Base-by-base conservation (phyloP, 2,888 invertebrate genomes). In the Arctia plantaginis region DNA sequence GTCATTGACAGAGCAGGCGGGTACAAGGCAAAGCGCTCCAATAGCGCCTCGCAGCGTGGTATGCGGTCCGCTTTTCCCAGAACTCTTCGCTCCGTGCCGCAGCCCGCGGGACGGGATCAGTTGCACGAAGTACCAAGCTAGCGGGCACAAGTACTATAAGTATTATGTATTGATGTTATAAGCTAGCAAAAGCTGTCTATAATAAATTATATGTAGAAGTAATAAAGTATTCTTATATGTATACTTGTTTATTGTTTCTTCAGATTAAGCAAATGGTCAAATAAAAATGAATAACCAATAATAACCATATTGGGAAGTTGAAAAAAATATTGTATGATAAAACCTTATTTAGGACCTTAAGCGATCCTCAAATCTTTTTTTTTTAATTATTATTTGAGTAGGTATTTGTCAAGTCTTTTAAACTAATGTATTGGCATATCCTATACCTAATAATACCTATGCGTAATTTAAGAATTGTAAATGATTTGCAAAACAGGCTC, bases 41-140 rank as follows among this genome's bases (percentile, higher is more conserved):
- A 94, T 94, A 83, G 90, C 89, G 78, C 83, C 86, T 80, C 90
- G 83, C 85, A 85, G 86, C 88, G 89, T 80, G 95, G 95, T 93
- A 95, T 95, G 95, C 94, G 93, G 93, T 91, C 93, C 91, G 92
- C 93, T 95, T 95, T 93, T 95, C 95, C 93, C 92, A 94, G 95
- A 95, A 94, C 90, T 92, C 89, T 88, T 89, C 87, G 88, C 87
- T 84, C 79, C 76, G 80, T 80, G 77, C 80, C 81, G 78, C 83
- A 80, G 82, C 85, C 84, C 83, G 85, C 83, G 85, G 83, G 88
- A 85, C 87, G 84, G 84, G 86, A 89, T 87, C 87, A 85, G 88
- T 89, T 86, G 86, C 86, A 86, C 81, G 83, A 85, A 79, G 85
- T 79, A 82, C 75, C 82, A 71, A 78, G 69, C 77, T 77, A 75